Conservation (phyloP, 2,888 invertebrate genomes). For the Chloromyia formosa region DNA sequence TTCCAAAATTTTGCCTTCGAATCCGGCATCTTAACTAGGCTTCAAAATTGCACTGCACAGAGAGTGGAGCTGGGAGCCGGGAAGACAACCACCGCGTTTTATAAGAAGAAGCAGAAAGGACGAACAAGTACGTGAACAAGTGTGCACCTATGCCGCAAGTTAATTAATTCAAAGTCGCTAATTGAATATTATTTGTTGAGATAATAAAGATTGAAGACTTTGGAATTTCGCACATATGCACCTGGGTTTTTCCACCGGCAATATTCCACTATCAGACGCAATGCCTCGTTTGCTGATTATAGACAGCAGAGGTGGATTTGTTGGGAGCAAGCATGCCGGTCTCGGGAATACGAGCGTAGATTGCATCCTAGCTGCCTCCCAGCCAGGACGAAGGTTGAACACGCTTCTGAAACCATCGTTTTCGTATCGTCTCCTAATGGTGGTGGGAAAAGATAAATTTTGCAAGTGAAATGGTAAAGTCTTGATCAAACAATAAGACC, state of each 20-base stretch:
- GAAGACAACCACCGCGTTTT: not conserved
- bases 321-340: not conserved
- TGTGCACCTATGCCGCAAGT: conserved; percentile 52
- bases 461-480: conserved; percentile 14
- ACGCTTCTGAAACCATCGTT: not conserved
- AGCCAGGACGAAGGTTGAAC: not conserved
- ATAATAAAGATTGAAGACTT: conserved; percentile 53
- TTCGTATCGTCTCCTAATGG: not conserved
- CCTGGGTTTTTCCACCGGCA: conserved; percentile 34
- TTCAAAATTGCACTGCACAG: not conserved
- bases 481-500: conserved; percentile 22
- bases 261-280: conserved; percentile 17
- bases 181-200: conserved; percentile 64
- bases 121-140: conserved; percentile 33
- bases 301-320: no score
- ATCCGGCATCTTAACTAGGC: not conserved
- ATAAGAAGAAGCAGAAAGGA: not conserved
- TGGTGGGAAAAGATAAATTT: conserved; percentile 12
- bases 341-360: not conserved
- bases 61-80: not conserved
- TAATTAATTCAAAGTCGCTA: conserved; percentile 64
- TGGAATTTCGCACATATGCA: conserved; percentile 45
- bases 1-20: not conserved
- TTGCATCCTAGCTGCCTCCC: not conserved
- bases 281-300: no score